Base-by-base conservation (phyloP, 1,140 invertebrate species). In the Sweltsa coloradensis region DNA sequence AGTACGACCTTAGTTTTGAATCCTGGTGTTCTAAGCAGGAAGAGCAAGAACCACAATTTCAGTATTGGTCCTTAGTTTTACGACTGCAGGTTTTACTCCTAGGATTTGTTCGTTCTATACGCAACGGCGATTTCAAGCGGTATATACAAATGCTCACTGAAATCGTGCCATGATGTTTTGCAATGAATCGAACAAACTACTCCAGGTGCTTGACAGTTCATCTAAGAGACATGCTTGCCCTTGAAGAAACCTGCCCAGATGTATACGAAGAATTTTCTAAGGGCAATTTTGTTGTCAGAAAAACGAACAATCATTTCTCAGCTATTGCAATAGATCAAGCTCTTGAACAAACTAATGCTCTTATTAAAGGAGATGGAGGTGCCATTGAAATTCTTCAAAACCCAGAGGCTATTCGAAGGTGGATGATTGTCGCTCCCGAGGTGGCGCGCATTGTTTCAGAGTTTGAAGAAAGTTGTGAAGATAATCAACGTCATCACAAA, bases 271-370 rank as follows among this genome's bases (percentile, higher is more conserved):
- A 37, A 11, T 37, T 37, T 11, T 5, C 7, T 37, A 4, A 41
- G 11, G 43, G 50, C 9, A 24, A 43, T 2, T 55, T 51, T 31
- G 45, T 29, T 11, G 40, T 48, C n/a, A 18, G 21, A 18, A 51
- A 55, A 21, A 45, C 25, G 14, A 19, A 9, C 11, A 47, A 41
- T 18, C 2, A 18, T 6, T 55, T 55, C 53, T 55, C 53, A 14
- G 27, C 42, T 3, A 47, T 55, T 14, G 14, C 53, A 5, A 41
- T 55, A 16, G 40, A 55, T 42, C 53, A 55, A 29, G 53, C 46
- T n/a, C 49, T 55, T 34, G 49, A 55, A 36, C 53, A 55, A 24
- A 42, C 41, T n/a, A 53, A 53, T 36, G 53, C 53, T 19, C 29
- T 18, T n/a, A 31, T 55, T 18, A 55, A 49, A 16, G 53, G 41